These are phyloP conservation scores for Calvadosia cruxmelitensis DNA, from an alignment of 30 jellyfish, hydroid and myxozoan species.

Conservation along the genomic window DNA sequence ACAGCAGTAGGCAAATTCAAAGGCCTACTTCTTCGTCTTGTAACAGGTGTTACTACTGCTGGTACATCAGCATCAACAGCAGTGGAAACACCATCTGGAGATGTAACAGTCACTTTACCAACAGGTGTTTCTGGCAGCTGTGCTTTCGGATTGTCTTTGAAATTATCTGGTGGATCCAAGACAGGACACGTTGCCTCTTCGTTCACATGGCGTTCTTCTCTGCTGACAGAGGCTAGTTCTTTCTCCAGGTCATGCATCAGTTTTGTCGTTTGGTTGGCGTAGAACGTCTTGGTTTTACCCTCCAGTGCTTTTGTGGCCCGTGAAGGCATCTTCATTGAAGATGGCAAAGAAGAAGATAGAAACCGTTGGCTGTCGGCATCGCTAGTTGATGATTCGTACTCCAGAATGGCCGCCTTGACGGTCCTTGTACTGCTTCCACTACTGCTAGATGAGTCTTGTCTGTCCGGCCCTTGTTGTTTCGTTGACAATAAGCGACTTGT, in stretches of 20 bases:
- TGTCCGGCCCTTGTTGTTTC: neutral
- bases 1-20: neutral
- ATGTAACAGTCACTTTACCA: slow-evolving; percentile 2
- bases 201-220: neutral
- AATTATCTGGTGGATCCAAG: slow-evolving; percentile 74
- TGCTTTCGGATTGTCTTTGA: slow-evolving; percentile 44
- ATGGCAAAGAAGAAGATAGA: neutral
- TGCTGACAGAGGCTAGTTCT: neutral
- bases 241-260: neutral
- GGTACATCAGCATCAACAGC: slow-evolving; percentile 1
- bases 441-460: neutral
- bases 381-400: too few species aligned
- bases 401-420: neutral
- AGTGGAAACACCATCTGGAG: slow-evolving; percentile 10
- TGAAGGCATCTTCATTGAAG: neutral
- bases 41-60: slow-evolving; percentile 3
- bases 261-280: neutral
- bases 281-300: neutral
- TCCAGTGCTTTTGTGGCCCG: neutral
- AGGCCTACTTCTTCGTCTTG: slow-evolving; percentile 1
- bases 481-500: neutral
- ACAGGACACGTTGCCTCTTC: slow-evolving; percentile 14
- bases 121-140: slow-evolving; percentile 1
- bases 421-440: neutral
- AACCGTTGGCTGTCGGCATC: too few species aligned